Percentiles rank a stretch among this genome's conserved stretches.
Conservation (phyloP, 1,140 invertebrate genomes). For the Aethina tumida region DNA sequence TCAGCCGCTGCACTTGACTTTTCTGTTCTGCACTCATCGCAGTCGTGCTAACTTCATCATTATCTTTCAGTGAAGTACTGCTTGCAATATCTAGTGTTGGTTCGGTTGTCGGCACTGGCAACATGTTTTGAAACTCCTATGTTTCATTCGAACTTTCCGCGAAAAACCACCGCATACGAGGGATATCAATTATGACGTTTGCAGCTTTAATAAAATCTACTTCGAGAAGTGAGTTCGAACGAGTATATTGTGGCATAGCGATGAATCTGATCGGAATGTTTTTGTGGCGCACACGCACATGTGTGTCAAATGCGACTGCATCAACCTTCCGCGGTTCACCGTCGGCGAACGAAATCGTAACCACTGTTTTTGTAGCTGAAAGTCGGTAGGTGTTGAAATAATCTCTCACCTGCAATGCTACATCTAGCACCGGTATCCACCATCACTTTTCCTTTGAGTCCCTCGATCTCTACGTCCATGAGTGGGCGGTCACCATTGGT, state of each 20-base stretch:
- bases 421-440: constrained; percentile 3
- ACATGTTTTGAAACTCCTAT: background rate
- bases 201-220: constrained; percentile 1
- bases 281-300: background rate
- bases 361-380: background rate
- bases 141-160: background rate
- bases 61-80: too few species aligned
- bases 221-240: background rate
- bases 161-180: background rate
- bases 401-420: background rate
- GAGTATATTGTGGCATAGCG: background rate
- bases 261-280: background rate
- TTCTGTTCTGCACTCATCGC: background rate
- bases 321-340: background rate
- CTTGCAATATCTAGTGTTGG: background rate
- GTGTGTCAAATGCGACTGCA: background rate
- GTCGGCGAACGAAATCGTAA: constrained; percentile 3
- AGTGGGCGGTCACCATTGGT: too few species aligned
- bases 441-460: background rate
- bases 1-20: constrained; percentile 4
- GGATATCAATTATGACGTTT: background rate
- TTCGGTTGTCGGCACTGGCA: background rate
- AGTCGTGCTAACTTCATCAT: constrained; percentile 3
- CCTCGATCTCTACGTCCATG: constrained; percentile 2
- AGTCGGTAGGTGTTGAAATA: background rate